Evolutionary conservation across 2,113 vertebrate genomes (phyloP), one percentile per base, ranked within the genome.

Genomic region (Amblyopsis rosae): DNA sequence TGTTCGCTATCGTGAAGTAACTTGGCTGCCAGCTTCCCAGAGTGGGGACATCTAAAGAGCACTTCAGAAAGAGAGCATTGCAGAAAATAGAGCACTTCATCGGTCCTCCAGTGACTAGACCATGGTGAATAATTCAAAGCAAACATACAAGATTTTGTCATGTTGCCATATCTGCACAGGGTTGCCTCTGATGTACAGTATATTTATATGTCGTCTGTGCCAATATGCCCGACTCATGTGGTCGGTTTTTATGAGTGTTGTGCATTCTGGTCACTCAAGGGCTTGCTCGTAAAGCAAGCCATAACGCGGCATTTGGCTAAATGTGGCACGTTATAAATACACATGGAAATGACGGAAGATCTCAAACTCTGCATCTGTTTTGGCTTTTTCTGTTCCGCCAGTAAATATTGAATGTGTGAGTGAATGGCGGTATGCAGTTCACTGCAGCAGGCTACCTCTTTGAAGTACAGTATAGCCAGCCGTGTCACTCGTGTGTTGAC

Each of bases 91-190:
- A 74, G 67, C 70, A 80, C 85, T 79, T 76, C 51, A 49, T 76
- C 76, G 65, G 73, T 75, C 82, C 66, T 79, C 69, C 54, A 76
- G 70, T 72, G 63, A 80, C 75, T 49, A 17, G 65, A 72, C 72
- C 54, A 10, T 4, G 9, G 67, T 88, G 76, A 91, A 88, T 90
- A 82, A 87, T 89, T 86, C 73, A 89, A 47, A 77, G 77, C 62
- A 75, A 85, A 84, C 53, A 32, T 80, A 57, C 73, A 66, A 62
- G 59, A 61, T 81, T 69, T 81, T 77, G 62, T 59, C 65, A 46
- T 69, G 70, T 78, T 69, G 73, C 54, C 64, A 9, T 70, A 66
- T 82, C 65, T 61, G 15, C 78, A 62, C 69, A 75, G 72, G 62
- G 56, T 51, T 57, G 55, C 35, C 54, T 82, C 68, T 15, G 49